Evolutionary conservation across 2,797 vertebrate genomes (phyloP).

Genomic region (Enteromius radiatus): DNA sequence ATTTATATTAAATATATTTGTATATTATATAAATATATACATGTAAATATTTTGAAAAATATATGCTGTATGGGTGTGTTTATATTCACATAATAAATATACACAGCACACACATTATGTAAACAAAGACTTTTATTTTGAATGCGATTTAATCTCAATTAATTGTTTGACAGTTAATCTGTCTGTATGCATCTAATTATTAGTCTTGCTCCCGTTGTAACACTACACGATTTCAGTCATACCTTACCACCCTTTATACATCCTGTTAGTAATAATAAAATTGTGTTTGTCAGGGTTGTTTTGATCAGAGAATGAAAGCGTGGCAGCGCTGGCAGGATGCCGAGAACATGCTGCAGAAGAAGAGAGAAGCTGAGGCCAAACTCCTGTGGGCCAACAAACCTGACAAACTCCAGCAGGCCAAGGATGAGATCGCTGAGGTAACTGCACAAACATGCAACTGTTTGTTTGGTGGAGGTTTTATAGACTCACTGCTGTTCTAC

Average conservation of each 20-base stretch:
- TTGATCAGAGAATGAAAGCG: conserved; percentile 95
- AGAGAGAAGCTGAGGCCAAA: conserved; percentile 92
- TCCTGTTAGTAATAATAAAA: background rate
- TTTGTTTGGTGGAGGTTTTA: background rate
- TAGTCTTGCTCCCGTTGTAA: background rate
- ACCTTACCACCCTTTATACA: too few species aligned
- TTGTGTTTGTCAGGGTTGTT: conserved; percentile 83
- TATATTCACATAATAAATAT: too few species aligned
- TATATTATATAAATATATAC: too few species aligned
- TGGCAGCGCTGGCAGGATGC: conserved; percentile 99
- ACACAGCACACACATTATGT: too few species aligned
- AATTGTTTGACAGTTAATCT: background rate
- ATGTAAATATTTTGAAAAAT: too few species aligned
- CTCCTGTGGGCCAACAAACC: conserved; percentile 98
- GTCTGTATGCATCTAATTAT: background rate
- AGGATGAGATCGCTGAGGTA: conserved; percentile 95
- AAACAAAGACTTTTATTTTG: too few species aligned
- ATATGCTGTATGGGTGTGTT: too few species aligned
- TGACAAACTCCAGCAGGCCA: conserved; percentile 95
- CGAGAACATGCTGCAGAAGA: conserved; percentile 91
- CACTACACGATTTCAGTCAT: background rate
- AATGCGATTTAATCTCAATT: too few species aligned
- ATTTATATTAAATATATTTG: too few species aligned
- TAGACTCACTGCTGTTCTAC: background rate
- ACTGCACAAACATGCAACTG: conserved; percentile 19